Percentiles rank a stretch among this genome's conserved stretches.
phyloP scores from a whole-genome alignment of 92 coral and sea anemone species.

The Heliopora coerulea region DNA sequence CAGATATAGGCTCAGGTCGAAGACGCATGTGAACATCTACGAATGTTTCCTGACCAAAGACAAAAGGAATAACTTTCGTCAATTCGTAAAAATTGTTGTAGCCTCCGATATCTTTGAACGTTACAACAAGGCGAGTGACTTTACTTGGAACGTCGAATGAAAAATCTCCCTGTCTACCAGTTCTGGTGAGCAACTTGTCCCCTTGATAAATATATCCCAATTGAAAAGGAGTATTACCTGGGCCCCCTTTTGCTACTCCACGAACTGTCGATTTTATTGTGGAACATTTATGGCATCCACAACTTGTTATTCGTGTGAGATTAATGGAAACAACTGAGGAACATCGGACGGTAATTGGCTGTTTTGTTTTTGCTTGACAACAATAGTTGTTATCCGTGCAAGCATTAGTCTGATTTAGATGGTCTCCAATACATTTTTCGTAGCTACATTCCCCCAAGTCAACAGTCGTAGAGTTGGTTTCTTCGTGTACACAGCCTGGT shows the following conservation, averaged over 20 bases:
- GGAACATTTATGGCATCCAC: slow-evolving; percentile 44
- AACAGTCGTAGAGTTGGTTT: slow-evolving; percentile 32
- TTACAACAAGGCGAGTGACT: slow-evolving; percentile 40
- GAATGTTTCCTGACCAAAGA: slow-evolving; percentile 34
- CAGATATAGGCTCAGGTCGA: slow-evolving; percentile 29
- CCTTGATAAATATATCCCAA: slow-evolving; percentile 30
- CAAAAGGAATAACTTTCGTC: slow-evolving; percentile 40
- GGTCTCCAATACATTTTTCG: slow-evolving; percentile 30
- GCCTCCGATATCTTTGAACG: slow-evolving; percentile 30
- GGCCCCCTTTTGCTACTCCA: slow-evolving; percentile 50
- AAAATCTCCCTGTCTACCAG: slow-evolving; percentile 40
- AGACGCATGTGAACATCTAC: slow-evolving; percentile 37
- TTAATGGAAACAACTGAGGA: slow-evolving; percentile 5
- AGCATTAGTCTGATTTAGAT: background rate
- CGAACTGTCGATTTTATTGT: background rate
- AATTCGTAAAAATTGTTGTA: slow-evolving; percentile 33
- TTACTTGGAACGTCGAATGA: slow-evolving; percentile 19
- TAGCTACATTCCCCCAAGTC: slow-evolving; percentile 41
- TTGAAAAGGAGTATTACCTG: slow-evolving; percentile 30
- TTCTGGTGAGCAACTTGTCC: slow-evolving; percentile 16
- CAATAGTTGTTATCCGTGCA: slow-evolving; percentile 33
- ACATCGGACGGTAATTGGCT: slow-evolving; percentile 23
- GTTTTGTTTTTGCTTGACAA: slow-evolving; percentile 8
- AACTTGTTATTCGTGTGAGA: slow-evolving; percentile 14
- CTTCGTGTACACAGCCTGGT: slow-evolving; percentile 39